phyloP scores from a whole-genome alignment of 1,140 invertebrate genomes.

The Eriosoma lanigerum region DNA sequence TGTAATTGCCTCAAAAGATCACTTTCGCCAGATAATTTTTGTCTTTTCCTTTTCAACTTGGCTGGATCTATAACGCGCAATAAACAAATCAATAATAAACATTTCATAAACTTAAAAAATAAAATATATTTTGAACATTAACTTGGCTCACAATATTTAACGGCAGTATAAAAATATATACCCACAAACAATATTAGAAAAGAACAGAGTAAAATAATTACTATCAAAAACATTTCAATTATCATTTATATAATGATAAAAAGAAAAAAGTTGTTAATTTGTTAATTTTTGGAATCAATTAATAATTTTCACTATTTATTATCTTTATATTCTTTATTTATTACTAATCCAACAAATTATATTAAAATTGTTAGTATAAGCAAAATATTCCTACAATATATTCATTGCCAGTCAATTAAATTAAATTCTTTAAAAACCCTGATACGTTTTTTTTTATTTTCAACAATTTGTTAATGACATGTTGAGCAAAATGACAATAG shows the following conservation, averaged over 20 bases:
- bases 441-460: constrained; percentile 29
- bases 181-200: constrained; percentile 33
- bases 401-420: constrained; percentile 37
- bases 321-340: constrained; percentile 11
- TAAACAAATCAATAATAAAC: constrained; percentile 55
- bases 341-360: neutral
- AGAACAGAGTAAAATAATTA: constrained; percentile 1
- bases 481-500: constrained; percentile 25
- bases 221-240: constrained; percentile 4
- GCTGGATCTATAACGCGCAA: constrained; percentile 60
- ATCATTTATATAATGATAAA: constrained; percentile 38
- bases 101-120: constrained; percentile 58
- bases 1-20: constrained; percentile 62
- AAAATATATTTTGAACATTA: constrained; percentile 57
- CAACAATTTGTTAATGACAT: constrained; percentile 17
- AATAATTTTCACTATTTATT: constrained; percentile 42
- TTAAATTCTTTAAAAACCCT: constrained; percentile 33
- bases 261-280: constrained; percentile 15
- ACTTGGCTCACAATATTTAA: constrained; percentile 51
- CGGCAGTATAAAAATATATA: constrained; percentile 49
- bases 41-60: constrained; percentile 64
- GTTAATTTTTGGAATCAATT: constrained; percentile 17
- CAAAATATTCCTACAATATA: neutral
- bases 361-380: constrained; percentile 43
- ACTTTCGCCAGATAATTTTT: constrained; percentile 63